Evolutionary conservation across 2,113 vertebrate genomes (phyloP).

Genomic region (Paratilapia polleni): DNA sequence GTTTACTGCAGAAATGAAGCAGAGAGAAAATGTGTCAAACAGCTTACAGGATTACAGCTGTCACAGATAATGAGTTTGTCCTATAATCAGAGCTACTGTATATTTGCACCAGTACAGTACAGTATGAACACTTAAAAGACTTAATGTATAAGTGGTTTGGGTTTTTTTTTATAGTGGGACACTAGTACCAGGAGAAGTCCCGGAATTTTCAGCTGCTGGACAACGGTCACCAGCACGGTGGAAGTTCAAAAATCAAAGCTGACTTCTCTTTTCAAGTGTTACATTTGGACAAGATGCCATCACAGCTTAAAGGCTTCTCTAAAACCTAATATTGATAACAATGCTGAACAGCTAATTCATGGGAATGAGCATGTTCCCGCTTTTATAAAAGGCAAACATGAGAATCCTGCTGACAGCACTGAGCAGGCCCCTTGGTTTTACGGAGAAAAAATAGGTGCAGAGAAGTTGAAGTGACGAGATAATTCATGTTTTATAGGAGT

Average conservation of each 20-base stretch:
- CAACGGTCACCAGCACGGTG: background rate
- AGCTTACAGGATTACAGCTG: background rate
- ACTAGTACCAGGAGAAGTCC: background rate
- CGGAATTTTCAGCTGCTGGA: background rate
- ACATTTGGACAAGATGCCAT: background rate
- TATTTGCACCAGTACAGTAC: background rate
- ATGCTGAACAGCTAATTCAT: background rate
- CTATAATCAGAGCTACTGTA: background rate
- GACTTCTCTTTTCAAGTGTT: background rate
- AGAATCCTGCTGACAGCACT: no score
- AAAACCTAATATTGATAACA: background rate
- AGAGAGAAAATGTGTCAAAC: background rate
- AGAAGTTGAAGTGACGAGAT: no score
- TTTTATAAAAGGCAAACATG: background rate
- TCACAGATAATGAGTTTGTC: background rate
- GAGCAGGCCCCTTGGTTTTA: no score
- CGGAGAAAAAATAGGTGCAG: no score
- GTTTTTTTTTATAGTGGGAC: background rate
- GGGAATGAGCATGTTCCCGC: background rate
- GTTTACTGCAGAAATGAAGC: background rate
- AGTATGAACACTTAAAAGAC: background rate
- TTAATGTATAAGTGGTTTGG: background rate
- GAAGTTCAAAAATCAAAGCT: background rate
- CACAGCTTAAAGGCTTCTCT: background rate
- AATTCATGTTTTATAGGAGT: no score